Conservation (phyloP, 1,140 invertebrate species). For the Drosophila nebulosa region DNA sequence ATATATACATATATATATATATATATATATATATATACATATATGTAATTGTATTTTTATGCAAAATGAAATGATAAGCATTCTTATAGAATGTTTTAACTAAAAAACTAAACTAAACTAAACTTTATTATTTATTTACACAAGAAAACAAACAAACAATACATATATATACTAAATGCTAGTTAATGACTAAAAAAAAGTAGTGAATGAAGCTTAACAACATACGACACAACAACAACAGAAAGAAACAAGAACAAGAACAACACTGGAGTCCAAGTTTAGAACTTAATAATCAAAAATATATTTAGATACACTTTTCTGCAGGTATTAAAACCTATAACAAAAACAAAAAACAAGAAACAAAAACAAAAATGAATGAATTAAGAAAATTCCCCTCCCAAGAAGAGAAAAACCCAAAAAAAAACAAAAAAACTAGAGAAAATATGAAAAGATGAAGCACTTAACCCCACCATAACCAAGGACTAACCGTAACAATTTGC, state of each 20-base stretch:
- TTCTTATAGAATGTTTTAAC: slow-evolving; percentile 69
- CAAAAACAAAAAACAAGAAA: slow-evolving; percentile 25
- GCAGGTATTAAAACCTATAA: slow-evolving; percentile 65
- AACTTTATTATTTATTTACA: slow-evolving; percentile 63
- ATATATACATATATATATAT: slow-evolving; percentile 33
- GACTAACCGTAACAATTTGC: slow-evolving; percentile 65
- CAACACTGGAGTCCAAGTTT: slow-evolving; percentile 79
- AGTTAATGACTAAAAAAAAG: slow-evolving; percentile 52
- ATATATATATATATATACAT: slow-evolving; percentile 17
- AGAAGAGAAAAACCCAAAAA: slow-evolving; percentile 14
- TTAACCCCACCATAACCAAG: slow-evolving; percentile 75
- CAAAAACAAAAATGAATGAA: slow-evolving; percentile 31
- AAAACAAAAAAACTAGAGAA: slow-evolving; percentile 47
- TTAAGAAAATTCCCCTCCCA: neutral
- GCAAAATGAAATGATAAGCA: slow-evolving; percentile 18
- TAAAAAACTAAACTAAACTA: slow-evolving; percentile 36
- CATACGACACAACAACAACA: slow-evolving; percentile 45
- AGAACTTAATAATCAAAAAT: slow-evolving; percentile 80
- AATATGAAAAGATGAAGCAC: slow-evolving; percentile 44
- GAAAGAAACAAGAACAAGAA: slow-evolving; percentile 42
- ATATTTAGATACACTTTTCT: slow-evolving; percentile 80
- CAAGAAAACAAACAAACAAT: slow-evolving; percentile 18
- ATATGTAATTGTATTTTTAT: slow-evolving; percentile 59
- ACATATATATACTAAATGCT: slow-evolving; percentile 52
- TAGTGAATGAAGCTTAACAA: slow-evolving; percentile 74